Conservation (phyloP, 2,888 invertebrate species). For the Morpho helenor region DNA sequence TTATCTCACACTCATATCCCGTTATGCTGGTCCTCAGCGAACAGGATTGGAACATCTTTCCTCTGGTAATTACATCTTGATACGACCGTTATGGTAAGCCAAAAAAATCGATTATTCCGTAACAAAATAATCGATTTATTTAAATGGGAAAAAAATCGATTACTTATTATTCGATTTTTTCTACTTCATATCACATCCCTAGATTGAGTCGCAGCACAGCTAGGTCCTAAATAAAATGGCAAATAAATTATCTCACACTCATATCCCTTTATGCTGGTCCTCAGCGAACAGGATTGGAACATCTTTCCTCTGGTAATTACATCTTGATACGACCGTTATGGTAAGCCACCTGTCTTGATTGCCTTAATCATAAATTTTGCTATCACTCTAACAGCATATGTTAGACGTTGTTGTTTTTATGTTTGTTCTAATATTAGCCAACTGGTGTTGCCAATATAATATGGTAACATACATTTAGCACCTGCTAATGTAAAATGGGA, state of each 20-base stretch:
- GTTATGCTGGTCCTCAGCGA: conserved; percentile 35
- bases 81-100: conserved; percentile 39
- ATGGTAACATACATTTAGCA: conserved; percentile 1
- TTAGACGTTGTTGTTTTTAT: neutral
- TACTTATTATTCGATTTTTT: no score
- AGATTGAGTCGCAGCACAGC: no score
- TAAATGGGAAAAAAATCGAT: no score
- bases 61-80: conserved; percentile 45
- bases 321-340: conserved; percentile 37
- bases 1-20: conserved; percentile 21
- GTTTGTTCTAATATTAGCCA: neutral
- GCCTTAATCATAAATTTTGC: conserved; percentile 28
- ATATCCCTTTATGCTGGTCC: conserved; percentile 31
- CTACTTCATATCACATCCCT: no score
- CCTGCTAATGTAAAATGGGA: conserved; percentile 7
- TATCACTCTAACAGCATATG: conserved; percentile 15
- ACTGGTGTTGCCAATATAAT: neutral
- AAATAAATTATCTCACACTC: conserved; percentile 5
- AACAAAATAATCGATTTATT: no score
- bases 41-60: conserved; percentile 43
- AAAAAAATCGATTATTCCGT: no score
- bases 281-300: conserved; percentile 46
- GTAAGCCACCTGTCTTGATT: conserved; percentile 31
- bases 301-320: conserved; percentile 47
- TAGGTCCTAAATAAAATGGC: no score